Evolutionary conservation across 2,797 vertebrate genomes (phyloP), one percentile per base, ranked within the genome.

Genomic region (Pagetopsis macropterus): DNA sequence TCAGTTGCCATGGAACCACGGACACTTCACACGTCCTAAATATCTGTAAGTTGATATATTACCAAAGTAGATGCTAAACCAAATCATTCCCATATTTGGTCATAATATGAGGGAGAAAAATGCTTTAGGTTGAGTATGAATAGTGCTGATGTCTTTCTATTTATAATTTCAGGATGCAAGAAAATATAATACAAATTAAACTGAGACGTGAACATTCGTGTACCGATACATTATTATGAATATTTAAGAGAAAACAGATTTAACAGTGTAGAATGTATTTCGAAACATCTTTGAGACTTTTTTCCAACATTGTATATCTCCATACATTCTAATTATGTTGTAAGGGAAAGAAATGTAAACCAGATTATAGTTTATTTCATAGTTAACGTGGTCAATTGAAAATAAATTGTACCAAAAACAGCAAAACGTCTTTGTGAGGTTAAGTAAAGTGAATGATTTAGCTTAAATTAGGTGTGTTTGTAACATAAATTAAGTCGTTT

Each of bases 1-100:
- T 61, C 83, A 79, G 70, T 79, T 84, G 57, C 75, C 71, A 56
- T 49, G 54, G 67, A 85, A 27, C 48, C 58, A 44, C 19, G 19
- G 58, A 70, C 4, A 49, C 51, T 41, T 54, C 51, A 8, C 37
- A 27, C 41, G 43, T 45, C 66, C 19, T 51, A 60, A 72, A 71
- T 48, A 69, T 76, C 57, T 75, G 6, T 58, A 3, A 40, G 61
- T 43, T 66, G 55, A 60, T 21, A 48, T 21, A n/a, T 68, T 60
- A 55, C 15, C 12, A 76, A 37, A 56, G 14, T 37, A 17, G 54
- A 4, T 9, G 31, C 3, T 9, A 11, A 45, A 33, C 1, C 45
- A 54, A 67, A 59, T 63, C 13, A 44, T 23, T 40, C 5, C 17
- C 7, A 50, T 15, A 31, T 12, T 51, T 75, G 52, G 19, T 27